Evolutionary conservation across 2,888 invertebrate genomes (phyloP).

Genomic region (Heliconius ismenius): DNA sequence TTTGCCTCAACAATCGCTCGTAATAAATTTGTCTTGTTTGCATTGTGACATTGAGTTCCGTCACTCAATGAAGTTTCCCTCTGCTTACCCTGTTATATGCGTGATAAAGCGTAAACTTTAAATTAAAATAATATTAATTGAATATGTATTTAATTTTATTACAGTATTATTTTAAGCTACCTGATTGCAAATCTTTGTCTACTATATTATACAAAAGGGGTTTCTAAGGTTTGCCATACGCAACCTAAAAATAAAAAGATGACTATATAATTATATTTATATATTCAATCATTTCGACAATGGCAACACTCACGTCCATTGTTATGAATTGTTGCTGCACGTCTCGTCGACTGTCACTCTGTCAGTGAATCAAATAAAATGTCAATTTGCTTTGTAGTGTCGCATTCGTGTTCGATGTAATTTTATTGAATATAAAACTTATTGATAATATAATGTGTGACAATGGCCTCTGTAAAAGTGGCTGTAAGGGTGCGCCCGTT

Average conservation of each 20-base stretch:
- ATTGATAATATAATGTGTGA: slow-evolving; percentile 78
- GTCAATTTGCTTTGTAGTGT: slow-evolving; percentile 67
- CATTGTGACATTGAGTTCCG: too few species aligned
- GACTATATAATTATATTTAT: not conserved
- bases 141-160: too few species aligned
- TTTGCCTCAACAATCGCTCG: too few species aligned
- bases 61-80: too few species aligned
- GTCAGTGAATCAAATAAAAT: slow-evolving; percentile 50
- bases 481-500: slow-evolving; percentile 95
- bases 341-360: slow-evolving; percentile 46
- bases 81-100: too few species aligned
- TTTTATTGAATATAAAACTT: slow-evolving; percentile 59
- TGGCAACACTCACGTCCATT: slow-evolving; percentile 35
- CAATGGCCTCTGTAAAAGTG: slow-evolving; percentile 95
- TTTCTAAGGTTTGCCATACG: not conserved
- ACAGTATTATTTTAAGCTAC: too few species aligned
- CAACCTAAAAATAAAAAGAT: not conserved
- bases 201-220: too few species aligned
- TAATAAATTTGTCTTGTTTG: too few species aligned
- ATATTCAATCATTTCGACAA: slow-evolving; percentile 10
- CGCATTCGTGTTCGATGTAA: slow-evolving; percentile 67
- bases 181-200: too few species aligned
- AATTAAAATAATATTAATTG: too few species aligned
- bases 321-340: slow-evolving; percentile 38
- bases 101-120: too few species aligned